Evolutionary conservation across 2,797 vertebrate species (phyloP).

Genomic region (Mus spretus): DNA sequence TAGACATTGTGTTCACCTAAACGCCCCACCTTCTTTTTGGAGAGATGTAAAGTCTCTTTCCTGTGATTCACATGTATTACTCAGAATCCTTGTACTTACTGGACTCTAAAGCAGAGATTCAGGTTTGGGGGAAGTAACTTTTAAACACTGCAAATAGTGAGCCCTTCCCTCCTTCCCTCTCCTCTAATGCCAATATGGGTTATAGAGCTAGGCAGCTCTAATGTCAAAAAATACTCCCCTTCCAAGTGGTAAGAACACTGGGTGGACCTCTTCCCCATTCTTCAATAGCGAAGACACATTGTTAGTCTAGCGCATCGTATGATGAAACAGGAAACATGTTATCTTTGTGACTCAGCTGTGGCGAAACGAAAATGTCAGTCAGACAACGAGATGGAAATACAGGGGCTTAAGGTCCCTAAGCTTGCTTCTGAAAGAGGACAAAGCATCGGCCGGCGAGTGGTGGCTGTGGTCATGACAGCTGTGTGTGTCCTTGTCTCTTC

Average conservation of each 20-base stretch:
- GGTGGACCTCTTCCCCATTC: not conserved
- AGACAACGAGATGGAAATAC: conserved; percentile 52
- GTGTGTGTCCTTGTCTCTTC: not conserved
- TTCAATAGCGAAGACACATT: not conserved
- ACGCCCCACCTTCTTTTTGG: conserved; percentile 31
- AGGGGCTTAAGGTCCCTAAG: not conserved
- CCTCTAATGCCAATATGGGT: not conserved
- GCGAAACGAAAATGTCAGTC: conserved; percentile 21
- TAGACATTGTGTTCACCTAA: conserved; percentile 41
- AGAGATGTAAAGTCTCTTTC: conserved; percentile 67
- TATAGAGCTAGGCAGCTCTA: not conserved
- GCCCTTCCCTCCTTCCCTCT: not conserved
- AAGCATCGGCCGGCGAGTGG: not conserved
- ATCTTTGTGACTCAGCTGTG: conserved; percentile 25
- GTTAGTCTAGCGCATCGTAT: not conserved
- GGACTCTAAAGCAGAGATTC: conserved; percentile 63
- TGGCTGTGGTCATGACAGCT: not conserved
- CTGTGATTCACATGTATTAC: conserved; percentile 69
- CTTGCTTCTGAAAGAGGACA: not conserved
- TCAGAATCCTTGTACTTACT: conserved; percentile 44
- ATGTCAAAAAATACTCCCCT: not conserved
- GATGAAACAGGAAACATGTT: conserved; percentile 58
- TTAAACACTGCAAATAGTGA: conserved; percentile 40
- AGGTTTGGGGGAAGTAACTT: conserved; percentile 23
- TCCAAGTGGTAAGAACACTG: conserved; percentile 39